Percentiles rank a stretch among this genome's conserved stretches.
phyloP scores from a whole-genome alignment of 1,140 invertebrate species.

The Drosophila punjabiensis region DNA sequence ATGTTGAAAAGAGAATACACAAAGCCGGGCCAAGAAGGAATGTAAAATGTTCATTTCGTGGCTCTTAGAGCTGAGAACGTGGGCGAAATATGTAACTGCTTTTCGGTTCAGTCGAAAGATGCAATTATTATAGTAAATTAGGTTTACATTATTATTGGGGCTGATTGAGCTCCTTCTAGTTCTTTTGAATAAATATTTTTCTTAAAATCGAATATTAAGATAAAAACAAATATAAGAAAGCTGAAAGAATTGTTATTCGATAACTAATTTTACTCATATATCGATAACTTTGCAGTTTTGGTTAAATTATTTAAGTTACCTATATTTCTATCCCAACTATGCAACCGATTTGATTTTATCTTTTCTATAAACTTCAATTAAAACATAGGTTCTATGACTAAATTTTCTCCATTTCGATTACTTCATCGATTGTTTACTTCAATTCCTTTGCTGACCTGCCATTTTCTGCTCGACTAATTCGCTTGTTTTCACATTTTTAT shows the following conservation, averaged over 20 bases:
- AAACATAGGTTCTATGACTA: not conserved
- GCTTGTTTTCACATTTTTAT: no score
- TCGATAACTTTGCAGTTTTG: not conserved
- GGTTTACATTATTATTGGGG: not conserved
- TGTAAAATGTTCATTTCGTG: conserved; percentile 17
- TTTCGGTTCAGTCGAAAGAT: not conserved
- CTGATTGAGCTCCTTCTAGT: not conserved
- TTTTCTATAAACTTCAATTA: not conserved
- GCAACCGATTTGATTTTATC: not conserved
- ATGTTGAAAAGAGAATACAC: conserved; percentile 33
- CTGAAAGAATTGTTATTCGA: not conserved
- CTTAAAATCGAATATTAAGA: not conserved
- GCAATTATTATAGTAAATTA: not conserved
- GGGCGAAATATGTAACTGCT: not conserved
- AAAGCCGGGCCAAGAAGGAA: conserved; percentile 30
- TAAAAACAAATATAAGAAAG: not conserved
- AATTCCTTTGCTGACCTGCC: not conserved
- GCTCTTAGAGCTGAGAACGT: conserved; percentile 17
- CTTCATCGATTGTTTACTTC: not conserved
- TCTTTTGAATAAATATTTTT: not conserved
- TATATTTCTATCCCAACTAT: not conserved
- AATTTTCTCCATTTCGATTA: not conserved
- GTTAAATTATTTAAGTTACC: not conserved
- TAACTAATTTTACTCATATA: not conserved
- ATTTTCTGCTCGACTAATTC: not conserved